These are phyloP conservation scores for Pangasius larnaudii DNA, from an alignment of 2,797 vertebrate genomes.

Conservation along the genomic window DNA sequence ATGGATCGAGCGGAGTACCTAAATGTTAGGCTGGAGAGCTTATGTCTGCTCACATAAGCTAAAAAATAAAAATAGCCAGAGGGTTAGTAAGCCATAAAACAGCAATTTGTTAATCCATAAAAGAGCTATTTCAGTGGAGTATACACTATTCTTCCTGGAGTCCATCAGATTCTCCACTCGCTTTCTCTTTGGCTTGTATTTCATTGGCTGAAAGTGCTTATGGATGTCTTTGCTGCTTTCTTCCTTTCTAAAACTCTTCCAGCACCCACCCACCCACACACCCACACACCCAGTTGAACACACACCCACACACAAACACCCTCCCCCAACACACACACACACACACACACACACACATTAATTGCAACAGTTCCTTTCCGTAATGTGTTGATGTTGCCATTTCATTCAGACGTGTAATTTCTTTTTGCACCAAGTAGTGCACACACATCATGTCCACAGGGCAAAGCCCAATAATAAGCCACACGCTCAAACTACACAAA, in stretches of 20 bases:
- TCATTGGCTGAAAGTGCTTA: slow-evolving; percentile 5
- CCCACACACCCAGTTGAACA: neutral
- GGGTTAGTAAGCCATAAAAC: slow-evolving; percentile 44
- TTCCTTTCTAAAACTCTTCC: neutral
- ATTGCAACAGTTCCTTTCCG: slow-evolving; percentile 29
- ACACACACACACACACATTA: slow-evolving; percentile 10
- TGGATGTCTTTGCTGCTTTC: neutral
- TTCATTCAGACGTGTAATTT: slow-evolving; percentile 48
- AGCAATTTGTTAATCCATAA: slow-evolving; percentile 47
- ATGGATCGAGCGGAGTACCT: slow-evolving; percentile 12
- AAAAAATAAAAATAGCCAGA: slow-evolving; percentile 45
- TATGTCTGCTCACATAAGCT: slow-evolving; percentile 6
- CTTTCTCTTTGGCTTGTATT: neutral
- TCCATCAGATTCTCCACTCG: slow-evolving; percentile 20
- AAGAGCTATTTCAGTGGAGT: slow-evolving; percentile 30
- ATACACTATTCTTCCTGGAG: slow-evolving; percentile 13
- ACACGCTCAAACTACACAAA: slow-evolving; percentile 41
- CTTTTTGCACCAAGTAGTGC: slow-evolving; percentile 31
- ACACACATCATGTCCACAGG: slow-evolving; percentile 50
- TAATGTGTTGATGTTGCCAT: slow-evolving; percentile 39
- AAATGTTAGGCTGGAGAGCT: slow-evolving; percentile 26
- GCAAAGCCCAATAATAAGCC: slow-evolving; percentile 45
- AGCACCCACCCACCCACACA: neutral
- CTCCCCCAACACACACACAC: too few species aligned
- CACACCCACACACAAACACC: neutral